Evolutionary conservation across 2,113 vertebrate species (phyloP).

Genomic region (Hassar affinis): DNA sequence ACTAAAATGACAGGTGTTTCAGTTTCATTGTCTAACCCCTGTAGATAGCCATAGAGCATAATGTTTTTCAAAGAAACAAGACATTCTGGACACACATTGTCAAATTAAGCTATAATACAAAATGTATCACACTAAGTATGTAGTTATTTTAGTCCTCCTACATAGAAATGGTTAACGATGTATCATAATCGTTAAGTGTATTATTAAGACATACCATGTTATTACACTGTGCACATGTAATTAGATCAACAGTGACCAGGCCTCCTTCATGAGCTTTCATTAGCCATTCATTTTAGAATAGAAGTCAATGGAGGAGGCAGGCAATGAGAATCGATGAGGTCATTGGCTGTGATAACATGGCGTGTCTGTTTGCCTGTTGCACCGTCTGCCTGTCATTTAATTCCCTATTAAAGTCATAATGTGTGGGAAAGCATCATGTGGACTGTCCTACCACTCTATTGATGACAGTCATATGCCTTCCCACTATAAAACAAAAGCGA

Average conservation of each 20-base stretch:
- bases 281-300: conserved; percentile 50
- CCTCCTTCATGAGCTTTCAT: conserved; percentile 47
- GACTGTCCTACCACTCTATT: conserved; percentile 64
- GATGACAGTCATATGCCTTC: conserved; percentile 69
- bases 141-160: conserved; percentile 29
- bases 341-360: conserved; percentile 36
- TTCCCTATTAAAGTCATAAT: conserved; percentile 51
- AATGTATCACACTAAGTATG: background rate
- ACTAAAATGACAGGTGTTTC: too few relatives aligned
- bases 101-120: conserved; percentile 18
- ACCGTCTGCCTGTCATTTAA: conserved; percentile 48
- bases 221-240: conserved; percentile 51
- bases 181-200: conserved; percentile 44
- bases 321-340: conserved; percentile 56
- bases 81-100: background rate
- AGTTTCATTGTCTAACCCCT: too few relatives aligned
- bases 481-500: conserved; percentile 67
- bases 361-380: conserved; percentile 52
- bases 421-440: conserved; percentile 56
- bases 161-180: conserved; percentile 33
- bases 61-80: background rate
- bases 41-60: background rate
- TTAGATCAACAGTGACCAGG: conserved; percentile 53
- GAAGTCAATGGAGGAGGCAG: conserved; percentile 47
- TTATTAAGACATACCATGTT: conserved; percentile 57